phyloP scores from a whole-genome alignment of 1,140 invertebrate genomes.

The Tetragonula clypearis region DNA sequence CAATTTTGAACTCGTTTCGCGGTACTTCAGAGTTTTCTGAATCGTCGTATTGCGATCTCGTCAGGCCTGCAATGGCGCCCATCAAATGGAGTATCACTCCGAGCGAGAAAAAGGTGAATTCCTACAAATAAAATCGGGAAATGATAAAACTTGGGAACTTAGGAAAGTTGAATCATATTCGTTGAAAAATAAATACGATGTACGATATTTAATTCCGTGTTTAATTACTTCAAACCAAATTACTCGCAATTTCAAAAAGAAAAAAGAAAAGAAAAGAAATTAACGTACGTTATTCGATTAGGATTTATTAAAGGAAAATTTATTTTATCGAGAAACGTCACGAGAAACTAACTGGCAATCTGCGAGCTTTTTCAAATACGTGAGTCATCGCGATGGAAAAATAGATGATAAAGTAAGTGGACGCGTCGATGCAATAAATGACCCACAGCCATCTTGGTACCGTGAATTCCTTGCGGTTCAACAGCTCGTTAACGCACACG shows the following conservation, averaged over 20 bases:
- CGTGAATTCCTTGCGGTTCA: constrained; percentile 51
- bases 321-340: neutral
- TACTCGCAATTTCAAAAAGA: neutral
- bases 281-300: neutral
- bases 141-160: neutral
- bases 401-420: constrained; percentile 62
- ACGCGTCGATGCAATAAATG: constrained; percentile 68
- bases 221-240: neutral
- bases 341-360: constrained; percentile 14
- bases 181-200: neutral
- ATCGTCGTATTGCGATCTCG: constrained; percentile 30
- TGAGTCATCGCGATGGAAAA: constrained; percentile 48
- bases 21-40: constrained; percentile 18
- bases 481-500: constrained; percentile 58
- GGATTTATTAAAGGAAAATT: neutral
- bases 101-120: constrained; percentile 54
- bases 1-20: constrained; percentile 50
- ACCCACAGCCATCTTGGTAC: constrained; percentile 69
- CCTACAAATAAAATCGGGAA: constrained; percentile 33
- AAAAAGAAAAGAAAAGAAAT: too few relatives aligned
- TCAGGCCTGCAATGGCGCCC: constrained; percentile 52
- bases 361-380: constrained; percentile 30
- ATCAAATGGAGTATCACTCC: constrained; percentile 59
- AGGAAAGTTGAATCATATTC: neutral
- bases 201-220: neutral